Evolutionary conservation across 37 sponge, comb jelly and placozoan genomes (phyloP), one percentile per base, ranked within the genome.

Genomic region (Spongia lamella): DNA sequence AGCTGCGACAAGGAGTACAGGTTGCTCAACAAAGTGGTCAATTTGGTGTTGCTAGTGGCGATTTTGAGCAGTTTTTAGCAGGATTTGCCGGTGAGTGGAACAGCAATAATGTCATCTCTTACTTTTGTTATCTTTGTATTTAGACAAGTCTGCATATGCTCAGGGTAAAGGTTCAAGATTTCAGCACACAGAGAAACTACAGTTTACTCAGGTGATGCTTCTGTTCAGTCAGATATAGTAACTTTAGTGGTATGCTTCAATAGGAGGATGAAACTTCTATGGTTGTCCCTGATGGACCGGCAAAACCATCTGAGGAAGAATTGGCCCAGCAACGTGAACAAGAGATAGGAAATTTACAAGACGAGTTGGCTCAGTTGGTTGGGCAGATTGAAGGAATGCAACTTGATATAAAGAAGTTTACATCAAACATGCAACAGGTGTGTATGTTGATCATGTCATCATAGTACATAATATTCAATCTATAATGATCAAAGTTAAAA

Each of bases 151-250:
- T 56, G 79, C 9, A 21, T 58, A 61, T 19, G 2, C 51, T 27
- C 77, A 75, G 35, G 91, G 70, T n/a, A 90, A 83, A 11, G 87
- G 94, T 0, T 77, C 88, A 30, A 63, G 94, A 17, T 93, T 93
- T 73, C 90, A 89, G 61, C 92, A 90, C 61, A 69, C 91, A 0
- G 88, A 93, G 72, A 86, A 90, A 27, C 85, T 93, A 11, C 94
- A 90, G 68, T 93, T 93, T 87, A 79, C 87, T 22, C 75, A 80
- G 76, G 91, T 86, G 33, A 3, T 65, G 17, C 32, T 25, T 1
- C 13, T 61, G 35, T 56, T 37, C 27, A 6, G 20, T 63, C 36
- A 22, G 56, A 50, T 3, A 24, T 1, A 2, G 20, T 11, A 38
- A 43, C 73, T 27, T 20, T 60, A 0, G 1, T 4, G 38, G 49